phyloP scores from a whole-genome alignment of 2,888 invertebrate genomes.

The Thecocarcelia acutangulata region DNA sequence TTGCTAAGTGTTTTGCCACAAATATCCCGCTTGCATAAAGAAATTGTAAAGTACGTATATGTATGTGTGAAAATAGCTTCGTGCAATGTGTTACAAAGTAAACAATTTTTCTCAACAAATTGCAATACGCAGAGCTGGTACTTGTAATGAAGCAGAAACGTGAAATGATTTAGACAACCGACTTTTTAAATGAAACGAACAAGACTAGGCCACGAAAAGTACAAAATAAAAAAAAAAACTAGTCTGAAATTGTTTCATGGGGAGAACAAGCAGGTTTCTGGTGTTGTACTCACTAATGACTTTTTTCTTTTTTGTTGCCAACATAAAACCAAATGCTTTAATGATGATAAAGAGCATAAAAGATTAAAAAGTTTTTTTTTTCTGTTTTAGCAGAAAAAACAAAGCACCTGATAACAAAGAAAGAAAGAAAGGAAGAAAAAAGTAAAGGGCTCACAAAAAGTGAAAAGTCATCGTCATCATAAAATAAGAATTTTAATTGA shows the following conservation, averaged over 20 bases:
- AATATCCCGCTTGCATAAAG: background rate
- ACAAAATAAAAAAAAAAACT: background rate
- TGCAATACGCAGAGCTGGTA: slow-evolving; percentile 27
- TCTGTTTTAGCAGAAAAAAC: slow-evolving; percentile 48
- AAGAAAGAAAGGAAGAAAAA: background rate
- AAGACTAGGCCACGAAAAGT: slow-evolving; percentile 11
- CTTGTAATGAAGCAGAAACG: slow-evolving; percentile 64
- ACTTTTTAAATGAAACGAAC: slow-evolving; percentile 33
- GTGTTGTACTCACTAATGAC: slow-evolving; percentile 3
- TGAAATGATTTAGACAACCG: slow-evolving; percentile 62
- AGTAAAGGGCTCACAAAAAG: slow-evolving; percentile 24
- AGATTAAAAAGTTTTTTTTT: slow-evolving; percentile 37
- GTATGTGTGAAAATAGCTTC: no score
- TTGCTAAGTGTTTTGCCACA: background rate
- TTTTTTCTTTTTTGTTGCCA: background rate
- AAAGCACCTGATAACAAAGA: slow-evolving; percentile 46
- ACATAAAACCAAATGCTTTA: slow-evolving; percentile 15
- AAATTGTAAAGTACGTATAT: no score
- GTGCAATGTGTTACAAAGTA: no score
- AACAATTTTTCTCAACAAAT: slow-evolving; percentile 1
- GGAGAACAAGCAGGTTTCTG: background rate
- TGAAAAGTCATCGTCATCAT: slow-evolving; percentile 43
- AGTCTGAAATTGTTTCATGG: slow-evolving; percentile 23
- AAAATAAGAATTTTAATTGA: slow-evolving; percentile 43
- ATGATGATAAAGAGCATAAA: slow-evolving; percentile 45